A percentile compares a stretch with the other conserved stretches of the same genome.
phyloP scores from a whole-genome alignment of 2,797 vertebrate genomes.

The Ctenochaetus hawaiiensis region DNA sequence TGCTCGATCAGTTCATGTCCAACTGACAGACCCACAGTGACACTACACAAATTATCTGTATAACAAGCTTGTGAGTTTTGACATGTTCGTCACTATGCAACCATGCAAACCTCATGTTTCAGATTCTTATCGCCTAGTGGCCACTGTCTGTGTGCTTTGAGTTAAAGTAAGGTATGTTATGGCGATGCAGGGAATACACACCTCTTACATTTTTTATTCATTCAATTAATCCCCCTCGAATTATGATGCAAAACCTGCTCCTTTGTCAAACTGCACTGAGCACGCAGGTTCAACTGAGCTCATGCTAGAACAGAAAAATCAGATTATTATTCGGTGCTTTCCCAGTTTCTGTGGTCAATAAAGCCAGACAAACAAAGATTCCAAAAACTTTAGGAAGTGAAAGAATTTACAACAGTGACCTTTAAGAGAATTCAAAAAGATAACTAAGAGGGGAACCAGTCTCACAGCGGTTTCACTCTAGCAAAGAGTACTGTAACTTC shows the following conservation, averaged over 20 bases:
- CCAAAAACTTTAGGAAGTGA: conserved; percentile 11
- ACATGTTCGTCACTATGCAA: conserved; percentile 40
- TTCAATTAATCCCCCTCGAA: neutral
- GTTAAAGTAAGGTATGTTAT: conserved; percentile 10
- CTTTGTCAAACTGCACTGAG: neutral
- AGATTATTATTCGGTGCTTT: neutral
- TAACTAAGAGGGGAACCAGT: conserved; percentile 26
- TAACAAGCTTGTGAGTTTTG: conserved; percentile 26
- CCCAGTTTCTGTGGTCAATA: neutral
- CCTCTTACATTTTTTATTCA: conserved; percentile 1
- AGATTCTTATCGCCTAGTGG: conserved; percentile 48
- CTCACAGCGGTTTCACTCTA: neutral
- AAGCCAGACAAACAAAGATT: neutral
- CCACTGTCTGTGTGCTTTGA: conserved; percentile 11
- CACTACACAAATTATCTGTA: conserved; percentile 1
- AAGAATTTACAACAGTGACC: neutral
- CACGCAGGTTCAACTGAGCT: neutral
- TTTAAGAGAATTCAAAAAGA: conserved; percentile 16
- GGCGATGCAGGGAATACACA: neutral
- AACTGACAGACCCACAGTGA: neutral
- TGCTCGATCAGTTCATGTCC: neutral
- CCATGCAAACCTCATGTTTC: conserved; percentile 41
- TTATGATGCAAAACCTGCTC: conserved; percentile 1
- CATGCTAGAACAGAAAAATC: conserved; percentile 13
- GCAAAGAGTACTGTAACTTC: neutral